Evolutionary conservation across 2,888 invertebrate species (phyloP).

Genomic region (Candidula unifasciata): DNA sequence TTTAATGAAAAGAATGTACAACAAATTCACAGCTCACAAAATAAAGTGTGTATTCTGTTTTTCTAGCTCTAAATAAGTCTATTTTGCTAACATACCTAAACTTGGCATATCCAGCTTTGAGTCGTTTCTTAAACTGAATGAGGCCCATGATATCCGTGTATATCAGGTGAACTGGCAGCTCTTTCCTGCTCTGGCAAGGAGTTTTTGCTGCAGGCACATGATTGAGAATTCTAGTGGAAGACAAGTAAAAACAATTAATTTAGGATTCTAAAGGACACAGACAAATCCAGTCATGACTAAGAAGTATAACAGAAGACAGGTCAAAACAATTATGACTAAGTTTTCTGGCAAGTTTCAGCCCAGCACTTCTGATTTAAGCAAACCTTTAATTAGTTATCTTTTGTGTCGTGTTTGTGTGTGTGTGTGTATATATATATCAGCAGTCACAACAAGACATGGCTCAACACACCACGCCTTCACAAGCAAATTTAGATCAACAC

Average conservation of each 20-base stretch:
- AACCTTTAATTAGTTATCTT: too few relatives aligned
- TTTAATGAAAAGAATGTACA: neutral
- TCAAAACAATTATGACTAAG: too few relatives aligned
- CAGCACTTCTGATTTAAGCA: too few relatives aligned
- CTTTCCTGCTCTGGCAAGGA: conserved; percentile 74
- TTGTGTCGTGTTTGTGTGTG: too few relatives aligned
- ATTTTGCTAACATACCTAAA: conserved; percentile 70
- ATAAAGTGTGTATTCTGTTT: neutral
- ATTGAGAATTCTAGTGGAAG: conserved; percentile 68
- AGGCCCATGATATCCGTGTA: conserved; percentile 79
- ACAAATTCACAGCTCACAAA: neutral
- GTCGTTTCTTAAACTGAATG: conserved; percentile 76
- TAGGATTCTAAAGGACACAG: too few relatives aligned
- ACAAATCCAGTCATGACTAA: too few relatives aligned
- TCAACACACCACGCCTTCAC: too few relatives aligned
- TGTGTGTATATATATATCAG: too few relatives aligned
- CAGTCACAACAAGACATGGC: too few relatives aligned
- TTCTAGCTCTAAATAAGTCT: neutral
- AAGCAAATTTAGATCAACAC: conserved; percentile 25
- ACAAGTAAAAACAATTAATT: too few relatives aligned
- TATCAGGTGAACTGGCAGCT: conserved; percentile 77
- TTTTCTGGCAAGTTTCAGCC: too few relatives aligned
- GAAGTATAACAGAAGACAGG: too few relatives aligned
- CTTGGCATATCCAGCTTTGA: conserved; percentile 75
- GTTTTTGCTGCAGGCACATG: conserved; percentile 73